phyloP scores from a whole-genome alignment of 2,113 vertebrate species.

The Chaenogobius annularis region DNA sequence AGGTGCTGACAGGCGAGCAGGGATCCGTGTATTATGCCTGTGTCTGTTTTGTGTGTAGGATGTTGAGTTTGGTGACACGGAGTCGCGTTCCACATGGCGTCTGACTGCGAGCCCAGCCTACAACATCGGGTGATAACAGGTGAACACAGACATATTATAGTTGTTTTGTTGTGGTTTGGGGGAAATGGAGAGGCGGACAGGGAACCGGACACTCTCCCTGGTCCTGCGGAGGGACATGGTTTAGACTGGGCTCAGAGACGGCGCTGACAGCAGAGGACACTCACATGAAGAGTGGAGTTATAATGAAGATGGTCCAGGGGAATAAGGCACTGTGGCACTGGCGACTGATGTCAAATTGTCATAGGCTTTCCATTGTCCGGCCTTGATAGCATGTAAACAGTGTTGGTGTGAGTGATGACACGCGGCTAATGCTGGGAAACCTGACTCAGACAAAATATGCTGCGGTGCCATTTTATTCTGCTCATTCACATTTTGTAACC shows the following conservation, averaged over 20 bases:
- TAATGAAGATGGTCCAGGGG: conserved; percentile 36
- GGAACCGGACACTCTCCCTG: conserved; percentile 66
- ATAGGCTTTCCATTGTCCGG: conserved; percentile 41
- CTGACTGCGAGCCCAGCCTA: conserved; percentile 44
- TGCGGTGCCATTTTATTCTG: conserved; percentile 18
- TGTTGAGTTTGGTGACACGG: conserved; percentile 66
- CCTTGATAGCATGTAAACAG: conserved; percentile 34
- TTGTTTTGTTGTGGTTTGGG: conserved; percentile 50
- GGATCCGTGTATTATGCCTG: conserved; percentile 40
- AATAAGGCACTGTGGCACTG: conserved; percentile 32
- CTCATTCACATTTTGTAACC: neutral
- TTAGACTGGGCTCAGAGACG: conserved; percentile 53
- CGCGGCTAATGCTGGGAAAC: conserved; percentile 38
- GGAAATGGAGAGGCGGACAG: conserved; percentile 32
- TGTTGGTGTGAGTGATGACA: conserved; percentile 39
- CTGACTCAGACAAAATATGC: conserved; percentile 32
- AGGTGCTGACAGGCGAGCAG: conserved; percentile 58
- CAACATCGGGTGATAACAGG: conserved; percentile 65
- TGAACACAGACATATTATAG: conserved; percentile 66
- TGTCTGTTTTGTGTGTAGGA: conserved; percentile 59
- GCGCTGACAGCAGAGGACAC: conserved; percentile 54
- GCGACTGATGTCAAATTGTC: conserved; percentile 43
- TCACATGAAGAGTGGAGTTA: conserved; percentile 40
- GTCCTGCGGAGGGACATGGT: conserved; percentile 42
- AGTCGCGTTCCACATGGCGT: conserved; percentile 69